Conservation (phyloP, 2,888 invertebrate species). For the Acanthosepion pharaonis region DNA sequence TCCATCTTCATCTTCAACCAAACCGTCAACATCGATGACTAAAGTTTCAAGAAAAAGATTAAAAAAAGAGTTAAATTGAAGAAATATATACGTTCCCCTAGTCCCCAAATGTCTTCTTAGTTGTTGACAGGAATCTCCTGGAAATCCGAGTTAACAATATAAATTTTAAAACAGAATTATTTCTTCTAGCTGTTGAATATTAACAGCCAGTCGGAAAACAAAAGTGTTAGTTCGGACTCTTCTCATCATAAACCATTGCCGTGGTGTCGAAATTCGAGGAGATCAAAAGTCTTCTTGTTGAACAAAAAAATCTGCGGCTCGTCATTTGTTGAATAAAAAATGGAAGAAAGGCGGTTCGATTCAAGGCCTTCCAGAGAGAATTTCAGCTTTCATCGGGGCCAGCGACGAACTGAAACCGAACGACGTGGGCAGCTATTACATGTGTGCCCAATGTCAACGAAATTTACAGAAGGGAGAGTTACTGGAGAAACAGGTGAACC, state of each 20-base stretch:
- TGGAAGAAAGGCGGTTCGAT: background rate
- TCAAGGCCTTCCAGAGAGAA: background rate
- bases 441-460: conserved; percentile 38
- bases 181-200: too few relatives aligned
- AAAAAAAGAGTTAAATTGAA: too few relatives aligned
- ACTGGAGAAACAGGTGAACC: conserved; percentile 40
- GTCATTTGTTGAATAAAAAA: too few relatives aligned
- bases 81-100: too few relatives aligned
- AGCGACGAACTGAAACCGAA: background rate
- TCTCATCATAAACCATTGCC: conserved; percentile 36
- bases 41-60: background rate
- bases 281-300: too few relatives aligned
- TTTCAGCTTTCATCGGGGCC: conserved; percentile 35
- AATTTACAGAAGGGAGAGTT: conserved; percentile 36
- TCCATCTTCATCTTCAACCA: background rate
- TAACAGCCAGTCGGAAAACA: conserved; percentile 33
- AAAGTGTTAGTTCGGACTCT: too few relatives aligned
- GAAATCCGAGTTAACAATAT: too few relatives aligned
- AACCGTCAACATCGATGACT: background rate
- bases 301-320: conserved; percentile 40
- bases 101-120: too few relatives aligned
- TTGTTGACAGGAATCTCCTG: too few relatives aligned
- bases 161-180: too few relatives aligned
- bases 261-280: conserved; percentile 44
- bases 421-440: conserved; percentile 39